Base-by-base conservation (phyloP, 2,888 invertebrate genomes). In the Sphaerophoria taeniata region DNA sequence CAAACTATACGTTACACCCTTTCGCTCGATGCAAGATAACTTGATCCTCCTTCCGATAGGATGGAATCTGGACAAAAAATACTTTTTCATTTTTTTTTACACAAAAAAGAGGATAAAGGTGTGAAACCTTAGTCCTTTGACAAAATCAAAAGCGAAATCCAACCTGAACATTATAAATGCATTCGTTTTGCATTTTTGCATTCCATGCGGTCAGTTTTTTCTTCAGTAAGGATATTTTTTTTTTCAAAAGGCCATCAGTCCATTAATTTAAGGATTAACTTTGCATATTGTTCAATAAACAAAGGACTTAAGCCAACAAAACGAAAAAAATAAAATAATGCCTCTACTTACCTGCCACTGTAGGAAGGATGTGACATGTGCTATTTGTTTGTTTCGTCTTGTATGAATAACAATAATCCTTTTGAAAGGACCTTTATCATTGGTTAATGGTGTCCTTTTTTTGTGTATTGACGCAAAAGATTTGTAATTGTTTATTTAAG, bases 221-320 rank as follows among this genome's bases (percentile, higher is more conserved):
- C 6, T 2, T 0, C 6, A 43, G 6, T 6, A 6, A n/a, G n/a
- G n/a, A n/a, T n/a, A n/a, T n/a, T n/a, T 24, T 6, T 6, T 9
- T 65, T 3, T 72, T 36, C 33, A 34, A 14, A 63, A 75, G 84
- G 67, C 79, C 67, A 72, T 67, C 65, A 76, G 76, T 76, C 71
- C 84, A 84, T 84, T 84, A 84, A 84, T 84, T 84, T 84, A 75
- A 56, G 79, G 84, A 84, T 79, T 84, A 84, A 75, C 75, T 76
- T 75, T 56, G 67, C 36, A 47, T 78, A 71, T 58, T 56, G 53
- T 53, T 33, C 14, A 34, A 24, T 14, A 79, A 71, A 75, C 71
- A 78, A 74, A 71, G 24, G 56, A 47, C 43, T 69, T 39, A 24
- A 39, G 49, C 51, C 63, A 65, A 65, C 51, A 16, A 45, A 58